Conservation (phyloP, 2,888 invertebrate species). For the Petrophora chlorosata region DNA sequence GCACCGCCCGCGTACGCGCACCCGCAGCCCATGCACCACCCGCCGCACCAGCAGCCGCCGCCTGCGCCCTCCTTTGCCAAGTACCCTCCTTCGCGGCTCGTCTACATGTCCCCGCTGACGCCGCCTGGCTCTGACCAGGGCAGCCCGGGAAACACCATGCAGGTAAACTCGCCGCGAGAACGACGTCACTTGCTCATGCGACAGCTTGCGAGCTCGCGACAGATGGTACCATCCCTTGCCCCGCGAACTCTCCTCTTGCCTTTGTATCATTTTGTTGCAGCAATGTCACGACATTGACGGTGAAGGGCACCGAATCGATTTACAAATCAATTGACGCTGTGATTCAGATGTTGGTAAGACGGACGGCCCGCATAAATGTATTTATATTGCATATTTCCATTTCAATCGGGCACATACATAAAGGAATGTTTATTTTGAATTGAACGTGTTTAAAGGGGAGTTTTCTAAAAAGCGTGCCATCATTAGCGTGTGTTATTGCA, state of each 20-base stretch:
- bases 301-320: conserved; percentile 30
- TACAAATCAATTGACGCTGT: conserved; percentile 41
- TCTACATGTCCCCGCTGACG: conserved; percentile 93
- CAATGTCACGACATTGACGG: conserved; percentile 35
- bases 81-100: conserved; percentile 75
- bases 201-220: conserved; percentile 53
- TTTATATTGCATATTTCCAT: conserved; percentile 26
- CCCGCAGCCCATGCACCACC: conserved; percentile 59
- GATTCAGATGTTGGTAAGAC: conserved; percentile 37
- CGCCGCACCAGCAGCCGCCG: conserved; percentile 64
- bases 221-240: conserved; percentile 72
- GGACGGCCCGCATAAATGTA: conserved; percentile 43
- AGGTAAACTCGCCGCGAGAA: conserved; percentile 58
- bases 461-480: conserved; percentile 38
- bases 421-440: too few species aligned
- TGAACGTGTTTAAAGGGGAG: too few species aligned
- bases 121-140: conserved; percentile 95
- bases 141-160: conserved; percentile 88
- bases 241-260: conserved; percentile 52
- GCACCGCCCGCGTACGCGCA: conserved; percentile 80
- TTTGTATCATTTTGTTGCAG: conserved; percentile 42
- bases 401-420: conserved; percentile 9
- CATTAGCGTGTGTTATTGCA: conserved; percentile 55
- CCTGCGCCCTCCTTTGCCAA: conserved; percentile 67
- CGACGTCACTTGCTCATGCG: conserved; percentile 54